Percentiles rank a stretch among this genome's conserved stretches.
Conservation (phyloP, 2,888 invertebrate species). For the Noctuana brunneofusca region DNA sequence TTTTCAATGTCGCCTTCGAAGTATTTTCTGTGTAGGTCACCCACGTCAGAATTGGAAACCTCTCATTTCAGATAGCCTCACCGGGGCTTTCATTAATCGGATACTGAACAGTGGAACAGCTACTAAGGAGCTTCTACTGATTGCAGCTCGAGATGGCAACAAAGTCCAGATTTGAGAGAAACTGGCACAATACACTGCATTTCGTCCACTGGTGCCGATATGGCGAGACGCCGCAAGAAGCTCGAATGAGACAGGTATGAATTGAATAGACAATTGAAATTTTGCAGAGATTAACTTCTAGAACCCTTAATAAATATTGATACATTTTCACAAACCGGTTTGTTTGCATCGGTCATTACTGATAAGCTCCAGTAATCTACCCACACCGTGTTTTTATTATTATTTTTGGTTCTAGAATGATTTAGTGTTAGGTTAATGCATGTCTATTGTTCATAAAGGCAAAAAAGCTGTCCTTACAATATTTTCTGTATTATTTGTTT, state of each 20-base stretch:
- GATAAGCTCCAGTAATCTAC: not conserved
- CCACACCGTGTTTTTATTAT: constrained; percentile 13
- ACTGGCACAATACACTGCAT: constrained; percentile 87
- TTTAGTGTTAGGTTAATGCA: constrained; percentile 47
- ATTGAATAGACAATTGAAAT: constrained; percentile 17
- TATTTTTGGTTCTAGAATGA: constrained; percentile 57
- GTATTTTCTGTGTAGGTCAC: constrained; percentile 46
- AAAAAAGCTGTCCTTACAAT: constrained; percentile 59
- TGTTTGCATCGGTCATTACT: not conserved
- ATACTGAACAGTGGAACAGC: constrained; percentile 70
- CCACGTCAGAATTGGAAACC: constrained; percentile 79
- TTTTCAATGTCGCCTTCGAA: constrained; percentile 20
- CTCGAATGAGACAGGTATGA: constrained; percentile 86
- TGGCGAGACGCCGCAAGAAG: constrained; percentile 86
- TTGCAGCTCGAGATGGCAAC: constrained; percentile 83
- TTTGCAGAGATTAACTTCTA: constrained; percentile 44
- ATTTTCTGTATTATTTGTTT: not conserved
- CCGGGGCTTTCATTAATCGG: constrained; percentile 73
- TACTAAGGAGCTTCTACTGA: constrained; percentile 82
- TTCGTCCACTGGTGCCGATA: constrained; percentile 89
- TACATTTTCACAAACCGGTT: not conserved
- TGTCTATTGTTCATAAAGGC: constrained; percentile 42
- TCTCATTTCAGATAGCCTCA: constrained; percentile 81
- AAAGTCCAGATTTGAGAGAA: constrained; percentile 82
- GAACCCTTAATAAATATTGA: constrained; percentile 41